Evolutionary conservation across 2,113 vertebrate species (phyloP).

Genomic region (Oreochromis spilurus): DNA sequence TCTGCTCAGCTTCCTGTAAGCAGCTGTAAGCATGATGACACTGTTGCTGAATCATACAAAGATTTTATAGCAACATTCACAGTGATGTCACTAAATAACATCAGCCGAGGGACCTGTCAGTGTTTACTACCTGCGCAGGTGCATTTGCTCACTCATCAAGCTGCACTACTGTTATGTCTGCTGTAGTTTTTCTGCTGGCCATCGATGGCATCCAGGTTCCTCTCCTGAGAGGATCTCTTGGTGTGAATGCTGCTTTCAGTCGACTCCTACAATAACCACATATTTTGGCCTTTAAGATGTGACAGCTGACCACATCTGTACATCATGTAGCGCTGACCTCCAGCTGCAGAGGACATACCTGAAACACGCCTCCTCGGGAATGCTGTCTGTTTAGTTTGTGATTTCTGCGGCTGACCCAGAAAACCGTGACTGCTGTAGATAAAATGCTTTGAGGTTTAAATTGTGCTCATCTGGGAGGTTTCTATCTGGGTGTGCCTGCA

Average conservation of each 20-base stretch:
- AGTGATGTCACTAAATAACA: not conserved
- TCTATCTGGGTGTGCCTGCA: not conserved
- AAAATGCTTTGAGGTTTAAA: not conserved
- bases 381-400: not conserved
- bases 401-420: not conserved
- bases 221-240: not conserved
- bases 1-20: not conserved
- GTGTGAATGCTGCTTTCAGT: not conserved
- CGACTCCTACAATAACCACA: not conserved
- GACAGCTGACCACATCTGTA: not conserved
- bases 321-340: not conserved
- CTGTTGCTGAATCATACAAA: not conserved
- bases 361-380: not conserved
- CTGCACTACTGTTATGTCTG: not conserved
- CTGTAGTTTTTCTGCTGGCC: not conserved
- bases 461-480: not conserved
- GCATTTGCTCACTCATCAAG: not conserved
- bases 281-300: not conserved
- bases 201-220: not conserved
- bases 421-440: not conserved
- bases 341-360: not conserved
- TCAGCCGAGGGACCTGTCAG: not conserved
- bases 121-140: not conserved
- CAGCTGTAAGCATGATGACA: not conserved
- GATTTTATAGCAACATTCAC: not conserved